phyloP scores from a whole-genome alignment of 2,888 invertebrate species.

The Sminthurinus aureus region DNA sequence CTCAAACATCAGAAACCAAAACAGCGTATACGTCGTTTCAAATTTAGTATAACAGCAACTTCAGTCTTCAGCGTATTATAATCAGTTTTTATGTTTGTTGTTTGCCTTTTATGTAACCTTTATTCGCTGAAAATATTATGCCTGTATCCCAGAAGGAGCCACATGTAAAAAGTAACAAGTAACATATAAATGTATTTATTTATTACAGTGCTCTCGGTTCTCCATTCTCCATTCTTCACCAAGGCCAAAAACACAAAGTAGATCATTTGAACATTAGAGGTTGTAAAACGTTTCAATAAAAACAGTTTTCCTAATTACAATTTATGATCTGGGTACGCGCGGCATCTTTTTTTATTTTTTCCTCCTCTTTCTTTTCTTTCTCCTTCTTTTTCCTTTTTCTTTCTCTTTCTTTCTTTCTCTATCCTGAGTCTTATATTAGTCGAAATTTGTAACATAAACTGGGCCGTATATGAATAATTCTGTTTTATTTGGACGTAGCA shows the following conservation, averaged over 20 bases:
- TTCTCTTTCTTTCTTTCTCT: not conserved
- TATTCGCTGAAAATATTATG: too few species aligned
- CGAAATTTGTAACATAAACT: not conserved
- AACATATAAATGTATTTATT: too few species aligned
- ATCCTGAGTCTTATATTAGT: not conserved
- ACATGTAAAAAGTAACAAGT: too few species aligned
- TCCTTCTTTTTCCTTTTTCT: not conserved
- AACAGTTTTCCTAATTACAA: constrained; percentile 57
- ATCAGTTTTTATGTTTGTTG: too few species aligned
- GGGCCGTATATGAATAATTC: not conserved
- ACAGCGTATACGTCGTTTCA: too few species aligned
- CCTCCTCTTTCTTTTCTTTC: not conserved
- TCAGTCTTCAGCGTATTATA: too few species aligned
- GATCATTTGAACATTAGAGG: constrained; percentile 58
- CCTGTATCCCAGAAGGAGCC: too few species aligned
- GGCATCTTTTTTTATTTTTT: constrained; percentile 31
- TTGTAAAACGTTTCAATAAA: constrained; percentile 55
- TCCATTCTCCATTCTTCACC: constrained; percentile 4
- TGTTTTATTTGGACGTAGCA: not conserved
- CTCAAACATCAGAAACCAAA: too few species aligned
- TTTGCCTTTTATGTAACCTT: too few species aligned
- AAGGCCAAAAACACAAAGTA: constrained; percentile 41
- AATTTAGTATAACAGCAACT: too few species aligned
- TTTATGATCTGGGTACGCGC: constrained; percentile 48
- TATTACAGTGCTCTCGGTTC: too few species aligned